Evolutionary conservation across 2,797 vertebrate species (phyloP), one percentile per base, ranked within the genome.

Genomic region (Mus minutoides): DNA sequence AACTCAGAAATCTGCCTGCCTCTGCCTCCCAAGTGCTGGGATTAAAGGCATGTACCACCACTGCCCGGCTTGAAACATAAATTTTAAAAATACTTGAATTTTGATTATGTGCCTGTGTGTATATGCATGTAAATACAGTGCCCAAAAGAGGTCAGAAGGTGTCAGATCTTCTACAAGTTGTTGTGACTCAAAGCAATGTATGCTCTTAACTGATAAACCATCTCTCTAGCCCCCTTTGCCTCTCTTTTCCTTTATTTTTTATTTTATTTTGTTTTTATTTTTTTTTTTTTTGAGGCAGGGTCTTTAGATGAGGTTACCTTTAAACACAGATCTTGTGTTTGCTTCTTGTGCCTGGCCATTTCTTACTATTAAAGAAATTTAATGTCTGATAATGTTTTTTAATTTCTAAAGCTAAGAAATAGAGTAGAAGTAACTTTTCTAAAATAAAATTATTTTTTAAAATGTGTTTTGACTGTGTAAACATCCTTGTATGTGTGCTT

Each of bases 321-420:
- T 29, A 11, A 62, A 83, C 24, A 82, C 54, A 82, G 79, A 62
- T 46, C 5, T 2, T 75, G 34, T 71, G 22, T 75, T 11, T 12
- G 37, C n/a, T 75, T n/a, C 22, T 40, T 83, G 16, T 3, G 1
- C 34, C 84, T 4, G 22, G 12, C 46, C 37, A 40, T 43, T 73
- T 43, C 17, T 79, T 84, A 69, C 4, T 95, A n/a, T 54, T 80
- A 93, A n/a, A 69, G 67, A 58, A 54, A 24, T 8, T 46, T 92
- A 86, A 73, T 80, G 24, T 60, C 43, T 73, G 37, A 52, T 69
- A 52, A 67, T 85, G 31, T 73, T 37, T 71, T n/a, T 69, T 69
- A 54, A 87, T 78, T 88, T 82, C 43, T 91, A 62, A 88, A 77
- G 52, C 13, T 76, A 69, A 93, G 91, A 67, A 88, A 60, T 62